These are phyloP conservation scores for Drosophila albomicans DNA, from an alignment of 1,140 invertebrate species.

Conservation along the genomic window DNA sequence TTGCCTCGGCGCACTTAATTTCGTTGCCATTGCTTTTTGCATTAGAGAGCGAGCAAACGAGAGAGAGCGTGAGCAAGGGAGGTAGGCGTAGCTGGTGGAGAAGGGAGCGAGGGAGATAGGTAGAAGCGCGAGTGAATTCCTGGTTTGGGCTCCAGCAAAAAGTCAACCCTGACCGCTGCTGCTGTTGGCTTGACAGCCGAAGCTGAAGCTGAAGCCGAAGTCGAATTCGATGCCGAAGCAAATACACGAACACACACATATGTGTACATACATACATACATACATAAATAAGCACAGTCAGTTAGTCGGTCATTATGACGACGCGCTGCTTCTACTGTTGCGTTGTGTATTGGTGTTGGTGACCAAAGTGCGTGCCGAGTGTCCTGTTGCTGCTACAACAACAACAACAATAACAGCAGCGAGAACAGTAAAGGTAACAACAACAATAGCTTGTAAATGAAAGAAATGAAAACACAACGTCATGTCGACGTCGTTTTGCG, in stretches of 20 bases:
- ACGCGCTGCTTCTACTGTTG: constrained; percentile 22
- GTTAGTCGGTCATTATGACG: constrained; percentile 78
- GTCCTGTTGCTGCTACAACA: constrained; percentile 69
- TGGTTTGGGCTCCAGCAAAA: constrained; percentile 58
- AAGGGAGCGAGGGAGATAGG: background rate
- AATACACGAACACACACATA: constrained; percentile 68
- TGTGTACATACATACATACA: constrained; percentile 19
- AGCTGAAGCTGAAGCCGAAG: too few species aligned
- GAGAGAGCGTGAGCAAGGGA: background rate
- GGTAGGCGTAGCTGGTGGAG: background rate
- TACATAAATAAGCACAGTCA: constrained; percentile 60
- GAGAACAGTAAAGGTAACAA: constrained; percentile 14
- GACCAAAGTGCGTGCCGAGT: constrained; percentile 47
- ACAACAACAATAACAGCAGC: constrained; percentile 23
- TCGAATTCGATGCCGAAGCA: constrained; percentile 40
- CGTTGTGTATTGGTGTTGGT: constrained; percentile 15
- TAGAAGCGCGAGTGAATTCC: constrained; percentile 19
- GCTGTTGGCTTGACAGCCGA: constrained; percentile 25
- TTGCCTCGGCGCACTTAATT: constrained; percentile 59
- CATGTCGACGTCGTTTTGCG: constrained; percentile 3
- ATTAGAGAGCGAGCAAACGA: constrained; percentile 10
- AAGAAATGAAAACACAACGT: constrained; percentile 39
- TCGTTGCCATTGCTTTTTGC: constrained; percentile 55
- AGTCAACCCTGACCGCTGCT: constrained; percentile 76
- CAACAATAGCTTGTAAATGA: constrained; percentile 36